Evolutionary conservation across 2,797 vertebrate genomes (phyloP), one percentile per base, ranked within the genome.

Genomic region (Apogon talboti): DNA sequence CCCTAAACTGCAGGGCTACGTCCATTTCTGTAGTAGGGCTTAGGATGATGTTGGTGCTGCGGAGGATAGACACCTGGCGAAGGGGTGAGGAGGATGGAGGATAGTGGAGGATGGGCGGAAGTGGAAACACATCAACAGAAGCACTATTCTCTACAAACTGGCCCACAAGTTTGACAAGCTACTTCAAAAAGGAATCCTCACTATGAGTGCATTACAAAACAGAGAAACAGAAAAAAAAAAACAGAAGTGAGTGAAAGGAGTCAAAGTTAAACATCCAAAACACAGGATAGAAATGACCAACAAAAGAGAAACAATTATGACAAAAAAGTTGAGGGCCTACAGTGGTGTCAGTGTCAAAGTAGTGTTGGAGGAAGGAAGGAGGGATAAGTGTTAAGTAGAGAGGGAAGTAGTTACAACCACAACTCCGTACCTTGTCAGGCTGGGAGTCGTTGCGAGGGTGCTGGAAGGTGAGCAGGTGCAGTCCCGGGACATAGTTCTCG

Each of bases 381-480:
- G 78, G 85, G 74, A 56, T 73, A 64, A 81, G 79, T 79, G 30
- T 24, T 70, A 67, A 62, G 68, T 66, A 77, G 54, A 75, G 59
- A 70, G 62, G 63, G 79, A 61, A 60, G 67, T 64, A 79, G 46
- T 81, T 61, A 80, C 74, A 87, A 80, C 68, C 72, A 86, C 66
- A 89, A 67, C 85, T 87, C 87, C 79, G 45, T 94, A 97, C 96
- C 96, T 97, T 96, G 91, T 98, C 96, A 1, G 96, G 96, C 91
- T 98, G 96, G 69, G 96, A 97, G 79, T 95, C 90, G 45, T 98
- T 98, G 88, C 95, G 95, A 1, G 95, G 96, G 86, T 97, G 95
- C 91, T 96, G 95, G 91, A 95, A 97, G 84, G 96, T 97, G 87
- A 97, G 95, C 85, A 96, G 94, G 92, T 98, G 96, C 83, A 98